Conservation (phyloP, 2,797 vertebrate genomes). For the Myoxocephalus aenaeus region DNA sequence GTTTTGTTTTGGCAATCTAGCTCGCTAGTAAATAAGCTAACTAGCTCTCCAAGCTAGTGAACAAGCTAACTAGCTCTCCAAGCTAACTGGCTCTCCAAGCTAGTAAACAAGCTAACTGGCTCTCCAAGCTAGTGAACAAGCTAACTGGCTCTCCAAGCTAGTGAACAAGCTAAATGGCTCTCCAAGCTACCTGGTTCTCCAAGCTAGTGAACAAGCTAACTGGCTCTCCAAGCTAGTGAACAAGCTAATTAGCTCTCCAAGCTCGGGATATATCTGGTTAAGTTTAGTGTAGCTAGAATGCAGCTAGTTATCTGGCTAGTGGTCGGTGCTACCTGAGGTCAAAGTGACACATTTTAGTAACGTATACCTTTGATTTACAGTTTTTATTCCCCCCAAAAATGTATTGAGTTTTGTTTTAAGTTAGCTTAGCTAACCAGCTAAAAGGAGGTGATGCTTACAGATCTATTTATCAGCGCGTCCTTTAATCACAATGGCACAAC, state of each 20-base stretch:
- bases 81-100: background rate
- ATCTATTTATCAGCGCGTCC: too few species aligned
- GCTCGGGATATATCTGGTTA: background rate
- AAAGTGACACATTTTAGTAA: too few species aligned
- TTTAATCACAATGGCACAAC: background rate
- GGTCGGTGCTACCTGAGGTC: too few species aligned
- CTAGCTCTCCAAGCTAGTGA: background rate
- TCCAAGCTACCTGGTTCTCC: too few species aligned
- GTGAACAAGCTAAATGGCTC: background rate
- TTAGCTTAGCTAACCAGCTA: background rate
- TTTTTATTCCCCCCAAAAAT: too few species aligned
- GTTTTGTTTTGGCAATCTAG: background rate
- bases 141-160: background rate
- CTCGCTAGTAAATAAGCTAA: background rate
- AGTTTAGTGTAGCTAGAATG: background rate
- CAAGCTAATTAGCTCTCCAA: background rate
- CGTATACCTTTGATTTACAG: too few species aligned
- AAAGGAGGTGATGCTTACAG: too few species aligned
- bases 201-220: background rate
- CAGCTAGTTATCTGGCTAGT: background rate
- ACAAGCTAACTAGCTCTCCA: background rate
- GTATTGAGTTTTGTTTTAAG: too few species aligned
- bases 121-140: background rate
- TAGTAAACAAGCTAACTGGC: background rate
- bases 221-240: background rate